Percentiles rank a stretch among this genome's conserved stretches.
Conservation (phyloP, 2,888 invertebrate species). For the Aquatica leii region DNA sequence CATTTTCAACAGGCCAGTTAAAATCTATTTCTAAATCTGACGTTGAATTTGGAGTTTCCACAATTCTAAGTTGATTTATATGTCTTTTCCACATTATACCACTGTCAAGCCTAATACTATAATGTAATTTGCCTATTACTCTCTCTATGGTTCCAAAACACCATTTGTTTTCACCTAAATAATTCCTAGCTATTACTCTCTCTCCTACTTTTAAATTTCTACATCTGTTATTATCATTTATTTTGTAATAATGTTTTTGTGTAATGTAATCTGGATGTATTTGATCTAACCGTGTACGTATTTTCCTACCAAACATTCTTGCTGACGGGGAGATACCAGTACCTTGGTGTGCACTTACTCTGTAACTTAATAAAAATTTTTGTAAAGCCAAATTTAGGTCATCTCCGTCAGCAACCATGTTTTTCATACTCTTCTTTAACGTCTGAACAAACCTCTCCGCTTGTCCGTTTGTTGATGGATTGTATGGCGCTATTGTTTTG, state of each 20-base stretch:
- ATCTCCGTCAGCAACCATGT: too few relatives aligned
- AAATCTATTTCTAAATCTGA: slow-evolving; percentile 2
- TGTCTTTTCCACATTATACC: background rate
- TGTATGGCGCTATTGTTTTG: background rate
- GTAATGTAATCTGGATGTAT: slow-evolving; percentile 1
- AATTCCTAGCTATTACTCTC: slow-evolving; percentile 1
- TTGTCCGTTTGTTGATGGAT: background rate
- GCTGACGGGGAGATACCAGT: slow-evolving; percentile 1
- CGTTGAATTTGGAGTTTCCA: slow-evolving; percentile 2
- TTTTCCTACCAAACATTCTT: slow-evolving; percentile 3
- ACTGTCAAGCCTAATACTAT: background rate
- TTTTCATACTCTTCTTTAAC: too few relatives aligned
- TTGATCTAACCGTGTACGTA: background rate
- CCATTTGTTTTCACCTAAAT: slow-evolving; percentile 4
- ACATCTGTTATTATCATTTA: slow-evolving; percentile 1
- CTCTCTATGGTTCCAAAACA: slow-evolving; percentile 2
- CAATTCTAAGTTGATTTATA: slow-evolving; percentile 4
- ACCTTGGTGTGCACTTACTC: slow-evolving; percentile 1
- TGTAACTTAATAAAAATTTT: slow-evolving; percentile 1
- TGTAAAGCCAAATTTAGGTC: slow-evolving; percentile 2
- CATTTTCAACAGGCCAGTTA: background rate
- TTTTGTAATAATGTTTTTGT: background rate
- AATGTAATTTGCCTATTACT: background rate
- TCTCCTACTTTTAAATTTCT: slow-evolving; percentile 3
- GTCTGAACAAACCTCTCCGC: too few relatives aligned